Evolutionary conservation across 2,888 invertebrate species (phyloP).

Genomic region (Adelphocoris suturalis): DNA sequence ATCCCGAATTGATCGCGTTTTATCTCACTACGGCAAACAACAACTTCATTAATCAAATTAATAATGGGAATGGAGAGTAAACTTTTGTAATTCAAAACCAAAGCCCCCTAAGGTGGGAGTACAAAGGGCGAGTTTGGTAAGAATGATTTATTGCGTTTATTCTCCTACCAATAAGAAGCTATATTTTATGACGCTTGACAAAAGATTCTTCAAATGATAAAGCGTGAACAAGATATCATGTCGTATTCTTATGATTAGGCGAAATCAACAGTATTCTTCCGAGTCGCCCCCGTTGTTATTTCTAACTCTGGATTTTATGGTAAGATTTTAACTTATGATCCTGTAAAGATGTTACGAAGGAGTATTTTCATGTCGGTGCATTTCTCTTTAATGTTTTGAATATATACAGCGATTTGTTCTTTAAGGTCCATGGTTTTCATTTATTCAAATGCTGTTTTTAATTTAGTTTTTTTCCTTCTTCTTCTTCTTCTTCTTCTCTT

Average conservation of each 20-base stretch:
- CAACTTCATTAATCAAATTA: constrained; percentile 27
- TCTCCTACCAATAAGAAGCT: background rate
- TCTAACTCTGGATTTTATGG: no score
- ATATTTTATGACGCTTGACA: background rate
- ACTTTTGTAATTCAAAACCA: constrained; percentile 25
- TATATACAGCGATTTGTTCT: no score
- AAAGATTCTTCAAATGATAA: background rate
- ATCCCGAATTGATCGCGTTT: background rate
- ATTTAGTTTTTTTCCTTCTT: no score
- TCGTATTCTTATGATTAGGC: background rate
- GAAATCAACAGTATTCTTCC: no score
- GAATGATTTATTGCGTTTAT: constrained; percentile 5
- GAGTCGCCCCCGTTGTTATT: no score
- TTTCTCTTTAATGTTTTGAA: no score
- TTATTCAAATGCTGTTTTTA: no score
- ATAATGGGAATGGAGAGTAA: background rate
- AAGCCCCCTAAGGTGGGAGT: background rate
- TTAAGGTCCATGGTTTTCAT: no score
- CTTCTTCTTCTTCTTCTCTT: no score
- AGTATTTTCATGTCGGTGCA: no score
- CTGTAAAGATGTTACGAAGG: no score
- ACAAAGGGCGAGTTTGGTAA: constrained; percentile 16
- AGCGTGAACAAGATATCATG: background rate
- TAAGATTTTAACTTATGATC: no score
- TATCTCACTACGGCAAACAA: background rate